These are phyloP conservation scores for Crotalus tigris DNA, from an alignment of 2,113 vertebrate genomes.

Conservation along the genomic window DNA sequence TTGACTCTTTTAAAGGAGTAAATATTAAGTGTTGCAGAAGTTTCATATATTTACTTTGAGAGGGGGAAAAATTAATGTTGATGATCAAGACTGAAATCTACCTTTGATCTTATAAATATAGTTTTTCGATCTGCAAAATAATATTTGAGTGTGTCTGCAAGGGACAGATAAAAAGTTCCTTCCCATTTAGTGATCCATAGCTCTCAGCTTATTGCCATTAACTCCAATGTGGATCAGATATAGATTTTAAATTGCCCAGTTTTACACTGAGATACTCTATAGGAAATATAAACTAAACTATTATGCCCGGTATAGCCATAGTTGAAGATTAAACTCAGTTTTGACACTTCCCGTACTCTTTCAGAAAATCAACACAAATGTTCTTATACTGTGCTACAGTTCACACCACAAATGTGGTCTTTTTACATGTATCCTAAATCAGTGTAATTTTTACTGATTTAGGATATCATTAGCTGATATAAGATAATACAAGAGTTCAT, in stretches of 20 bases:
- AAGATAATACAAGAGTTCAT: neutral
- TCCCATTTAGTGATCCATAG: neutral
- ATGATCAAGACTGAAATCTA: neutral
- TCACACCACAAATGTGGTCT: neutral
- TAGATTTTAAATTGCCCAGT: neutral
- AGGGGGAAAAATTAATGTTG: neutral
- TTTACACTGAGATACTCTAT: neutral
- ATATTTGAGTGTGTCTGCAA: neutral
- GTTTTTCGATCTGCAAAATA: neutral
- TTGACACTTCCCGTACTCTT: neutral
- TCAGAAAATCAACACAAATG: too few species aligned
- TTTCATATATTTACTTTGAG: neutral
- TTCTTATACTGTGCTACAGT: neutral
- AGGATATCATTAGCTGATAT: neutral
- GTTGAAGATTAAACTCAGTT: neutral
- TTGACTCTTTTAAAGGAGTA: neutral
- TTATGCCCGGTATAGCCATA: neutral
- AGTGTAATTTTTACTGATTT: neutral
- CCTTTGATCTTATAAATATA: neutral
- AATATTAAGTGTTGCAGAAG: neutral
- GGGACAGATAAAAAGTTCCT: neutral
- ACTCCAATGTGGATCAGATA: neutral
- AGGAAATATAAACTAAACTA: neutral
- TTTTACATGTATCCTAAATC: neutral
- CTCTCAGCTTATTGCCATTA: too few species aligned